A percentile compares a stretch with the other conserved stretches of the same genome.
Evolutionary conservation across 64 coral and sea anemone genomes (phyloP).

Genomic region (Montipora cactus): DNA sequence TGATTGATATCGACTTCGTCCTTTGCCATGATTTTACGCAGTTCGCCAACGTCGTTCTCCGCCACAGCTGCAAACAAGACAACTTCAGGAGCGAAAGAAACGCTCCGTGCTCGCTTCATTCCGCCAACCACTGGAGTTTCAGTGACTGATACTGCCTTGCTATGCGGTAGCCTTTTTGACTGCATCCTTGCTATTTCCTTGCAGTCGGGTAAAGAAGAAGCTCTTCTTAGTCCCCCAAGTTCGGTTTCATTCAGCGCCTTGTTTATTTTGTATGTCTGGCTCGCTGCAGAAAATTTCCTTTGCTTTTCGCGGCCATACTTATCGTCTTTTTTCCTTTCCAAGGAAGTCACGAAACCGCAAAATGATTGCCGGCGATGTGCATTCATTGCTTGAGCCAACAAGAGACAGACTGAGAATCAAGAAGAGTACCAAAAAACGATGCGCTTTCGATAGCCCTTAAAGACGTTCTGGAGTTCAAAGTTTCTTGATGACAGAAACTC

Average conservation of each 20-base stretch:
- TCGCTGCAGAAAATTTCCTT: slow-evolving; percentile 69
- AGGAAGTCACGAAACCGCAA: slow-evolving; percentile 56
- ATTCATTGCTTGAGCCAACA: neutral
- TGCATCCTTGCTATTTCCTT: slow-evolving; percentile 70
- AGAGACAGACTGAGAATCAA: neutral
- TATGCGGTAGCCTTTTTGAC: neutral
- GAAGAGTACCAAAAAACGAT: neutral
- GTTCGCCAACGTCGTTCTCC: slow-evolving; percentile 82
- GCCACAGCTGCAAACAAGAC: slow-evolving; percentile 79
- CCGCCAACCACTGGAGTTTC: neutral
- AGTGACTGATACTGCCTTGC: neutral
- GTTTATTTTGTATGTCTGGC: slow-evolving; percentile 28
- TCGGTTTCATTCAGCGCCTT: slow-evolving; percentile 4
- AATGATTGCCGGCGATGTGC: slow-evolving; percentile 61
- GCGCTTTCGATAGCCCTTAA: too few relatives aligned
- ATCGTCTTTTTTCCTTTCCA: slow-evolving; percentile 72
- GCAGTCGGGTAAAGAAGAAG: slow-evolving; percentile 78
- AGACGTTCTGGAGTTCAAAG: neutral
- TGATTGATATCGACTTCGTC: slow-evolving; percentile 82
- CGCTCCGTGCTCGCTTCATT: slow-evolving; percentile 75
- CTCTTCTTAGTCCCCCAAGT: slow-evolving; percentile 42
- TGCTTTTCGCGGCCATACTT: slow-evolving; percentile 45
- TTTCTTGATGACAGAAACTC: slow-evolving; percentile 39
- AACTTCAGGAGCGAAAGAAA: slow-evolving; percentile 87
- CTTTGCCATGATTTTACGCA: slow-evolving; percentile 61